phyloP scores from a whole-genome alignment of 2,113 vertebrate genomes.

The Chinchilla lanigera region DNA sequence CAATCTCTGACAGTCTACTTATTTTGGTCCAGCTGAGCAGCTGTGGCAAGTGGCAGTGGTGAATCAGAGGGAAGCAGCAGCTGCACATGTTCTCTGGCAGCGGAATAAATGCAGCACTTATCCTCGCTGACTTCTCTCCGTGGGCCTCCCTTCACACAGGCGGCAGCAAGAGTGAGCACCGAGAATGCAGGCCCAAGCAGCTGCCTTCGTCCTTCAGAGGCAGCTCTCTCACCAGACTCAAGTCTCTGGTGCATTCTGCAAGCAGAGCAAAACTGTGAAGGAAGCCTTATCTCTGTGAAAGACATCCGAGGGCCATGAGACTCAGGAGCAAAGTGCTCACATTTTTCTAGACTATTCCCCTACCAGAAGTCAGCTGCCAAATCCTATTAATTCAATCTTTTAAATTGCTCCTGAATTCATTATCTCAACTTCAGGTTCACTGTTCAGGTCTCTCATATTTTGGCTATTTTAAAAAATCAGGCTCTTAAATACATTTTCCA shows the following conservation, averaged over 20 bases:
- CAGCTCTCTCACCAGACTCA: neutral
- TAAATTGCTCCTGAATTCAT: slow-evolving; percentile 26
- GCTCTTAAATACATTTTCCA: neutral
- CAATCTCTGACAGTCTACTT: slow-evolving; percentile 34
- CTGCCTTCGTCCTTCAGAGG: slow-evolving; percentile 62
- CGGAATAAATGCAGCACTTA: slow-evolving; percentile 46
- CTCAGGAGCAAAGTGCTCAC: neutral
- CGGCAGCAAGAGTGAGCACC: neutral
- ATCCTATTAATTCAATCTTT: neutral
- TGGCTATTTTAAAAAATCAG: neutral
- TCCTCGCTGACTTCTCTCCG: slow-evolving; percentile 2
- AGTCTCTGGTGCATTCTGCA: neutral
- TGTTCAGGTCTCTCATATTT: slow-evolving; percentile 14
- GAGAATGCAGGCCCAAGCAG: slow-evolving; percentile 58
- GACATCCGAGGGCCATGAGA: neutral
- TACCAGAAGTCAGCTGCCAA: neutral
- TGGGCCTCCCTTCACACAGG: neutral
- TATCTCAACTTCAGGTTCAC: slow-evolving; percentile 4
- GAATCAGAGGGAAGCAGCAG: slow-evolving; percentile 49
- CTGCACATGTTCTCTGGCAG: slow-evolving; percentile 55
- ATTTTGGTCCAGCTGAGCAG: slow-evolving; percentile 61
- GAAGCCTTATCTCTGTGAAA: neutral
- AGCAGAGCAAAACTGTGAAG: neutral
- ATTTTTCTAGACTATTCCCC: neutral
- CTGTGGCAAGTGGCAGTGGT: slow-evolving; percentile 63